Base-by-base conservation (phyloP, 1,140 invertebrate genomes). In the Danaus plexippus region DNA sequence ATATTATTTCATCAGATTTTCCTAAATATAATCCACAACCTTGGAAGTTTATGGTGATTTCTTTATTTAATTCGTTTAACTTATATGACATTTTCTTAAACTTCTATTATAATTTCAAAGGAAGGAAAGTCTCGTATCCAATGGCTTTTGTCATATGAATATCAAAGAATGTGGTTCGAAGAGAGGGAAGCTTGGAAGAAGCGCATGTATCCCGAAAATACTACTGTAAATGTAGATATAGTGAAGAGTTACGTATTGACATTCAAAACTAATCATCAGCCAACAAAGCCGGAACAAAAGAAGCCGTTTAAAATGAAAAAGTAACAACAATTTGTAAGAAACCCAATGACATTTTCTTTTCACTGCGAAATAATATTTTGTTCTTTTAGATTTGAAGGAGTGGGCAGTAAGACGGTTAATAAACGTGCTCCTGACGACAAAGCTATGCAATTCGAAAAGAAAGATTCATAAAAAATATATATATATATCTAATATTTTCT, bases 1-100 rank as follows among this genome's bases (percentile, higher is more conserved):
- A 87, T 57, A 87, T 87, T 8, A 82, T 85, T 50, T 87, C 85
- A 42, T 87, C 85, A 1, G 85, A 87, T 75, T 87, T 86, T 64
- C 77, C 82, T 8, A 87, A 78, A 65, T 87, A 87, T 44, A 75
- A 75, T 59, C 85, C 82, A 10, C 77, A 80, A 49, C 80, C 77
- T 32, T 87, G 84, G 84, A 85, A 87, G 66, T 87, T 79, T 66
- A 85, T 85, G 83, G 85, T 84, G 76, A 69, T 65, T 11, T 49
- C 7, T 44, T 9, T 9, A 11, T 6, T 18, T 18, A 32, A 32
- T 32, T 32, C 22, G 22, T 32, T 32, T 32, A 6, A 5, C 5
- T 32, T 3, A 32, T 6, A 6, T 32, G 5, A 32, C 22, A 32
- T 6, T 32, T 32, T 32, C 22, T 32, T 32, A 32, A 4, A 32